Evolutionary conservation across 2,797 vertebrate species (phyloP).

Genomic region (Siniperca undulata): DNA sequence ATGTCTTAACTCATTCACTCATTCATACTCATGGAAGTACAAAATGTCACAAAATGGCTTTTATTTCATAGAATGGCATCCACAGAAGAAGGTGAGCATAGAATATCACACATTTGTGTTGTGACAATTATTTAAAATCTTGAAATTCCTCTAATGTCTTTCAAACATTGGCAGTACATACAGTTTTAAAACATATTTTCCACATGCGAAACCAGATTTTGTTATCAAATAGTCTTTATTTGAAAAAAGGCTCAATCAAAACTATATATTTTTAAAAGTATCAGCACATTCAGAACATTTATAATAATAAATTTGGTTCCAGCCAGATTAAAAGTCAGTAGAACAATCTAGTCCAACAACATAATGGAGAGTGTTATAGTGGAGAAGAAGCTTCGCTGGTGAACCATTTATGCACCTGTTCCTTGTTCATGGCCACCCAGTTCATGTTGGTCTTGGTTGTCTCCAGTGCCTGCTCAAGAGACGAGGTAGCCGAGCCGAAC

Average conservation of each 20-base stretch:
- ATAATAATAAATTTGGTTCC: conserved; percentile 19
- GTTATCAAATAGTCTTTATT: conserved; percentile 39
- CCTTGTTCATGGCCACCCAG: conserved; percentile 88
- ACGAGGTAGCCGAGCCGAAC: conserved; percentile 77
- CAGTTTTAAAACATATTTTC: conserved; percentile 21
- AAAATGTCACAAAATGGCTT: background rate
- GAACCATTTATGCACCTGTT: conserved; percentile 84
- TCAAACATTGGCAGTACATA: background rate
- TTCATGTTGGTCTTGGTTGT: conserved; percentile 88
- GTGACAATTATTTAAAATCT: background rate
- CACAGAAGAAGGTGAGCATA: background rate
- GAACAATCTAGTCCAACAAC: background rate
- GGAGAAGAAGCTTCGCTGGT: background rate
- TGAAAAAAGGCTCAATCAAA: conserved; percentile 41
- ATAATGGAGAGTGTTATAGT: background rate
- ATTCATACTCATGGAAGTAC: background rate
- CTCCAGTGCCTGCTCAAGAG: conserved; percentile 89
- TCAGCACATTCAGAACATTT: conserved; percentile 14
- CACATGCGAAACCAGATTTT: conserved; percentile 10
- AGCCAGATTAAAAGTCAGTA: background rate
- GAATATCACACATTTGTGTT: too few species aligned
- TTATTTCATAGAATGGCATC: conserved; percentile 19
- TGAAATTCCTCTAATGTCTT: background rate
- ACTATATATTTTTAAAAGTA: conserved; percentile 24
- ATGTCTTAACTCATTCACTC: background rate